These are phyloP conservation scores for Bombyx mori DNA, from an alignment of 1,140 invertebrate species.

Conservation along the genomic window ASM3026992v2 NC_085111.1:8300501-8301000, in stretches of 20 bases:
- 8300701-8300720: conserved; percentile 37
- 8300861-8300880: too few relatives aligned
- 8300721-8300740: conserved; percentile 17
- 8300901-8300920: too few relatives aligned
- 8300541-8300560: conserved; percentile 44
- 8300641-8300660: conserved; percentile 62
- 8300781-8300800: too few relatives aligned
- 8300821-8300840: too few relatives aligned
- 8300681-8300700: conserved; percentile 35
- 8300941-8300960: too few relatives aligned
- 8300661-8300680: conserved; percentile 43
- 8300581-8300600: conserved; percentile 66
- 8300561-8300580: conserved; percentile 62
- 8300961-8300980: too few relatives aligned
- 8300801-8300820: not conserved
- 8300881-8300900: too few relatives aligned
- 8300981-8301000: too few relatives aligned
- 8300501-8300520: conserved; percentile 48
- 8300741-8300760: conserved; percentile 13
- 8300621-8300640: conserved; percentile 60
- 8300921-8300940: too few relatives aligned
- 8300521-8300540: conserved; percentile 45
- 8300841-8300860: too few relatives aligned
- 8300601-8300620: conserved; percentile 64
- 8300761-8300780: too few relatives aligned